Base-by-base conservation (phyloP, 2,888 invertebrate species). In the Homarus gammarus region DNA sequence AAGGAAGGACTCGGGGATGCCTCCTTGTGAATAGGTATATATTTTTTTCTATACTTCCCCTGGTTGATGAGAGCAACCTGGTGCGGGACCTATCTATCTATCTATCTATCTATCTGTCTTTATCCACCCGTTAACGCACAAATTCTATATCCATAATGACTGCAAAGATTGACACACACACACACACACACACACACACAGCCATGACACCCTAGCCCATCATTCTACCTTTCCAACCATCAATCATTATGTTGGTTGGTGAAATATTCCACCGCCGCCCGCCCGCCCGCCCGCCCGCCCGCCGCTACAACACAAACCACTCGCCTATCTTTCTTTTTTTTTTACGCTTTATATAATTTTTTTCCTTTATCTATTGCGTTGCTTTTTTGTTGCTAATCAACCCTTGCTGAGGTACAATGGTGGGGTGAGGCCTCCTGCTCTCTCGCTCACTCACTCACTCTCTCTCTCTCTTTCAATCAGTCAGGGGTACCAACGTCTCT, bases 301-400 rank as follows among this genome's bases (percentile, higher is more conserved):
- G n/a, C n/a, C n/a, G n/a, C n/a, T n/a, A n/a, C n/a, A n/a, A n/a
- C n/a, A n/a, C n/a, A n/a, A n/a, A n/a, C n/a, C 68, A n/a, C 18
- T 33, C 22, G 38, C 33, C 33, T 27, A n/a, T 81, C 10, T 38
- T 36, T 79, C 40, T n/a, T 15, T 68, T 44, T 51, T 27, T 70
- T 83, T n/a, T n/a, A n/a, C n/a, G n/a, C n/a, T n/a, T n/a, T n/a
- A n/a, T n/a, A n/a, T n/a, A n/a, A n/a, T n/a, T n/a, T n/a, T n/a
- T n/a, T n/a, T n/a, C n/a, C n/a, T 72, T 75, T 72, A 68, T 72
- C 49, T 79, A 22, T 40, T 75, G n/a, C 33, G 40, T 75, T 75
- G 40, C 49, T 75, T 75, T 75, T 75, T 72, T 72, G 70, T 70
- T 83, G 83, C 83, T 83, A 83, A 83, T 83, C 83, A 83, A 51